Base-by-base conservation (phyloP, 2,888 invertebrate genomes). In the Lysandra bellargus region DNA sequence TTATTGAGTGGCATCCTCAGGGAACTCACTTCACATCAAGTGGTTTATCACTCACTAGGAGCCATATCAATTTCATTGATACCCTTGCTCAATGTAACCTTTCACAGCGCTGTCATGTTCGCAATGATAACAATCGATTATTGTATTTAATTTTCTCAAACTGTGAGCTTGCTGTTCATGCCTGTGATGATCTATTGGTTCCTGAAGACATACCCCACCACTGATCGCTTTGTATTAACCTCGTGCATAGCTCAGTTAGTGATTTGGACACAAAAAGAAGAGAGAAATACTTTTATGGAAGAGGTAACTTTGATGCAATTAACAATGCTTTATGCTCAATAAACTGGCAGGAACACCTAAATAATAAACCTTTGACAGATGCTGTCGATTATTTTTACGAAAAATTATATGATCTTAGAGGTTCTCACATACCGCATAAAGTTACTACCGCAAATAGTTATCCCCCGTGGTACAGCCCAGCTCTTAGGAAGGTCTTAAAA, bases 401-500 rank as follows among this genome's bases (percentile, higher is more conserved):
- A n/a, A 5, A 4, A 9, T 23, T 23, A 44, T 74, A n/a, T 74
- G 23, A 61, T n/a, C 60, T 61, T 5, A 23, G 60, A n/a, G n/a
- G n/a, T 61, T n/a, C 60, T 23, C 23, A 30, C 7, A 30, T 53
- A 1, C 75, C 53, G 9, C 49, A 75, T 12, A 75, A 30, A 30
- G 4, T 23, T 7, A 23, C n/a, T 2, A 7, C 74, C 6, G 1
- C 44, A 4, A n/a, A n/a, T 7, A 5, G 4, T 23, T 75, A 53
- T 49, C 75, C 75, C 4, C 75, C 75, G 1, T 74, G 49, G 74
- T 74, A 49, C 44, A 9, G 2, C 6, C 9, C 44, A 4, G n/a
- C 74, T 6, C n/a, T 74, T n/a, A 74, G 2, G n/a, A 74, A 74
- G 23, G 74, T 74, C 3, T 33, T 74, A 17, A 74, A 74, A 49